phyloP scores from a whole-genome alignment of 2,113 vertebrate species.

The Turnix velox region DNA sequence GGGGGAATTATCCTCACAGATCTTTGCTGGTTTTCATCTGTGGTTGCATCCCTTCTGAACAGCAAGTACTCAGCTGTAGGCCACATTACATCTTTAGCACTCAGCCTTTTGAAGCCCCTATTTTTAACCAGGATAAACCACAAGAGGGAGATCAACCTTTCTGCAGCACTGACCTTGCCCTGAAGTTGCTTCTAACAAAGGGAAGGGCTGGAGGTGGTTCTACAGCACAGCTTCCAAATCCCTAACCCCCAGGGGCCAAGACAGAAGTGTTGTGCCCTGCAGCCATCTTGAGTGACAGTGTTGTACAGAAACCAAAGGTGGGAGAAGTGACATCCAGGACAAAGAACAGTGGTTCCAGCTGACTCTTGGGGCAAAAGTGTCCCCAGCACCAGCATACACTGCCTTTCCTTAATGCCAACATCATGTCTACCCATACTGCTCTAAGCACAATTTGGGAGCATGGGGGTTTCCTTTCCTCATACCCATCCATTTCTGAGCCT shows the following conservation, averaged over 20 bases:
- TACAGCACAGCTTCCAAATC: neutral
- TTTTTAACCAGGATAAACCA: neutral
- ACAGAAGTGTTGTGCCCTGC: neutral
- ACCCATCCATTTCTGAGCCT: neutral
- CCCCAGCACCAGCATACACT: fast-evolving
- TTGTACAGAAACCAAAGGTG: neutral
- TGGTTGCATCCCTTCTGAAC: fast-evolving
- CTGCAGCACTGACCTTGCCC: fast-evolving
- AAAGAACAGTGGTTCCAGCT: neutral
- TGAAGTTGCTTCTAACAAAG: neutral
- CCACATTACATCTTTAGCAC: neutral
- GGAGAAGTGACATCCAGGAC: fast-evolving
- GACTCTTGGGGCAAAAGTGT: neutral
- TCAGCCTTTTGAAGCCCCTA: neutral
- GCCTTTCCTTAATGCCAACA: fast-evolving
- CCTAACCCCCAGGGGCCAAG: neutral
- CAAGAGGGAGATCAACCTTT: neutral
- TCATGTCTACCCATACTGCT: fast-evolving
- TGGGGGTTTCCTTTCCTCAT: neutral
- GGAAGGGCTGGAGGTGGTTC: neutral
- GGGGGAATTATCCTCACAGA: fast-evolving
- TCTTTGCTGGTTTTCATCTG: fast-evolving
- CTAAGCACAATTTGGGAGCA: neutral
- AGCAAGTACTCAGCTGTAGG: fast-evolving
- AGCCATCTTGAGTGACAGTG: neutral